Percentiles rank a stretch among this genome's conserved stretches.
Evolutionary conservation across 2,113 vertebrate genomes (phyloP).

Genomic region (Perca flavescens): DNA sequence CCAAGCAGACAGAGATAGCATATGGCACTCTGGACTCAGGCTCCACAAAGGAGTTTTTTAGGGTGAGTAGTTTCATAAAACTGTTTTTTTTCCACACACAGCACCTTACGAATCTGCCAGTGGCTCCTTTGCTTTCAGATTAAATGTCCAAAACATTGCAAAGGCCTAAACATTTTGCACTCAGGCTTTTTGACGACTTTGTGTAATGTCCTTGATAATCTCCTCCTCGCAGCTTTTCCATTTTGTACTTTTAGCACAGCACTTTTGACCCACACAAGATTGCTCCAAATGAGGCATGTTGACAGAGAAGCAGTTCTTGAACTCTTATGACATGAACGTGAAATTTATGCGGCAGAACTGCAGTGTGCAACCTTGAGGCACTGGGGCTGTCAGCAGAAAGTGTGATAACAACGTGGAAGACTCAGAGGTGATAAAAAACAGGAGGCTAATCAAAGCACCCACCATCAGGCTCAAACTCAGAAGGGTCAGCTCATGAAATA

Average conservation of each 20-base stretch:
- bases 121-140: conserved; percentile 10
- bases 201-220: conserved; percentile 51
- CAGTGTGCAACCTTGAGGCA: conserved; percentile 78
- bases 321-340: conserved; percentile 64
- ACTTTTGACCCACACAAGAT: conserved; percentile 61
- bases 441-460: conserved; percentile 81
- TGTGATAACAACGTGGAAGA: conserved; percentile 75
- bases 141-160: conserved; percentile 18
- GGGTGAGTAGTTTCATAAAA: conserved; percentile 88
- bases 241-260: conserved; percentile 43
- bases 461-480: conserved; percentile 73
- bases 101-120: background rate
- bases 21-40: conserved; percentile 99
- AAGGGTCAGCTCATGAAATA: conserved; percentile 80
- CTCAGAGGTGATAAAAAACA: conserved; percentile 82
- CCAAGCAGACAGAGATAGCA: conserved; percentile 99
- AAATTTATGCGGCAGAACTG: conserved; percentile 73
- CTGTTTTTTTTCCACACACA: background rate
- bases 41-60: conserved; percentile 99
- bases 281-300: conserved; percentile 71
- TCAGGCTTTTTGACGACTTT: conserved; percentile 1
- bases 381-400: conserved; percentile 78
- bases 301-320: conserved; percentile 69
- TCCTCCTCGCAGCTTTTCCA: conserved; percentile 36
- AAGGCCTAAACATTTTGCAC: conserved; percentile 23